phyloP scores from a whole-genome alignment of 2,797 vertebrate genomes.

The Pseudocheirus occidentalis region DNA sequence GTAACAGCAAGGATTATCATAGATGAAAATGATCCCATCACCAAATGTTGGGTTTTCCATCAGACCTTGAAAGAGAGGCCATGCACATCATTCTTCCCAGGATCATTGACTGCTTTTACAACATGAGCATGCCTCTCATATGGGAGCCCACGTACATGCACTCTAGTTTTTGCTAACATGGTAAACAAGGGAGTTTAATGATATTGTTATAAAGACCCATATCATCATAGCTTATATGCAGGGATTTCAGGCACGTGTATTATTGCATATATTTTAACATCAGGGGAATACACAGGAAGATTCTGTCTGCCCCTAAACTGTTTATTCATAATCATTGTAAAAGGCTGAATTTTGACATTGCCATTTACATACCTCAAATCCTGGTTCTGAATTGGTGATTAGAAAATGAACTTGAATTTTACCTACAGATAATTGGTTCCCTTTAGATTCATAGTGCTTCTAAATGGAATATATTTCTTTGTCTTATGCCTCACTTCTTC shows the following conservation, averaged over 20 bases:
- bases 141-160: not conserved
- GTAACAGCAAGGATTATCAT: not conserved
- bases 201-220: not conserved
- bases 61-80: not conserved
- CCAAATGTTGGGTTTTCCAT: not conserved
- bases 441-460: slow-evolving; percentile 23
- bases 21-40: not conserved
- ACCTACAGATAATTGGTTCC: not conserved
- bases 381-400: not conserved
- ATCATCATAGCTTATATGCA: not conserved
- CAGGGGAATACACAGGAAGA: not conserved
- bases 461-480: not conserved
- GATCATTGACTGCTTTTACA: not conserved
- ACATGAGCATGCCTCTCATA: not conserved
- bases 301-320: not conserved
- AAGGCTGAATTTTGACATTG: slow-evolving; percentile 33
- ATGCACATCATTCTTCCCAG: not conserved
- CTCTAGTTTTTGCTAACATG: not conserved
- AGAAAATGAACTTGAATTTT: slow-evolving; percentile 29
- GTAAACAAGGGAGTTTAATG: not conserved
- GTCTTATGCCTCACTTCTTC: not conserved
- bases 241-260: not conserved
- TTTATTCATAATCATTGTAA: not conserved
- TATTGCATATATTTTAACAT: not conserved
- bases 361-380: slow-evolving; percentile 26